Evolutionary conservation across 2,113 vertebrate genomes (phyloP).

Genomic region (Petrocephalus microphthalmus): DNA sequence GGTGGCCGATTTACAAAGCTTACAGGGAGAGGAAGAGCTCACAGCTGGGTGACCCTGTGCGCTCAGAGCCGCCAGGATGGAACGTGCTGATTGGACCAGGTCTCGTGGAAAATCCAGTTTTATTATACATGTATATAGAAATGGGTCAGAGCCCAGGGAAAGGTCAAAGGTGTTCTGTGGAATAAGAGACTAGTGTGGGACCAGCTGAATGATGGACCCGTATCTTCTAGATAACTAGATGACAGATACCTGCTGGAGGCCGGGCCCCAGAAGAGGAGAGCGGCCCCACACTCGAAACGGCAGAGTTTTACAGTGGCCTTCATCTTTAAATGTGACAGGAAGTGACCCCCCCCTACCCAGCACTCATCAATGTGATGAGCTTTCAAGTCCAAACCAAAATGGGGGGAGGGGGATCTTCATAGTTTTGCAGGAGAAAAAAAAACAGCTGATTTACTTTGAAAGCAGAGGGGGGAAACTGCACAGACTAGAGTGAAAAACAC

Average conservation of each 20-base stretch:
- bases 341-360: conserved; percentile 9
- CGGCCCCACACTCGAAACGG: conserved; percentile 11
- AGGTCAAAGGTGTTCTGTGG: neutral
- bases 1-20: neutral
- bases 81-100: neutral
- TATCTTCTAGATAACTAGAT: neutral
- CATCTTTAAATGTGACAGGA: neutral
- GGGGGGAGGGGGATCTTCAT: conserved; percentile 69
- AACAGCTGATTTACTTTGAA: conserved; percentile 66
- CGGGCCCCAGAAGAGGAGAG: neutral
- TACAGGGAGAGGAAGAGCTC: conserved; percentile 5
- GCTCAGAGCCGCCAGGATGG: neutral
- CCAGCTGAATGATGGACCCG: neutral
- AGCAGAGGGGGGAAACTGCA: conserved; percentile 68
- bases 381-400: conserved; percentile 72
- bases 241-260: neutral
- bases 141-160: neutral
- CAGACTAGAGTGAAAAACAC: conserved; percentile 61
- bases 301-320: conserved; percentile 16
- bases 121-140: neutral
- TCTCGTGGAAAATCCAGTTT: neutral
- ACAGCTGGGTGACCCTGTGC: neutral
- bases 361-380: conserved; percentile 99
- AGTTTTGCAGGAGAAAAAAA: conserved; percentile 71
- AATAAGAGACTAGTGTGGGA: neutral